These are phyloP conservation scores for Cosmia trapezina DNA, from an alignment of 2,888 invertebrate genomes.

Conservation along the genomic window DNA sequence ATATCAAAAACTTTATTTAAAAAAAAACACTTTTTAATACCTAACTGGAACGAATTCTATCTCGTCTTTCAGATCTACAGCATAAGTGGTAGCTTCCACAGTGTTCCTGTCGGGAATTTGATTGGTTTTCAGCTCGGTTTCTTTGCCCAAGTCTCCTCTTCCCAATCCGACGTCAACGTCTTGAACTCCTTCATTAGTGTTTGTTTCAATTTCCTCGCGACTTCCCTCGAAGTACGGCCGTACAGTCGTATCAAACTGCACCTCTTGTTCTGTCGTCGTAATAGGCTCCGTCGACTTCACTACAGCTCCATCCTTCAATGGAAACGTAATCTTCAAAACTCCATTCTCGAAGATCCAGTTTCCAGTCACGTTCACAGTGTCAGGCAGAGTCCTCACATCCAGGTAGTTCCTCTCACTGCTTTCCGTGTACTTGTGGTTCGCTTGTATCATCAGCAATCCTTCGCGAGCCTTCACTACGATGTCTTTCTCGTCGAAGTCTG, in stretches of 20 bases:
- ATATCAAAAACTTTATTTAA: slow-evolving; percentile 26
- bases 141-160: slow-evolving; percentile 63
- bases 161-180: slow-evolving; percentile 75
- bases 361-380: slow-evolving; percentile 74
- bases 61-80: slow-evolving; percentile 81
- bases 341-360: slow-evolving; percentile 78
- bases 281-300: slow-evolving; percentile 48
- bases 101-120: slow-evolving; percentile 65
- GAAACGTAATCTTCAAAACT: slow-evolving; percentile 77
- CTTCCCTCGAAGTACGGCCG: slow-evolving; percentile 57
- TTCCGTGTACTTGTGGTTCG: slow-evolving; percentile 68
- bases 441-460: slow-evolving; percentile 82
- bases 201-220: slow-evolving; percentile 76
- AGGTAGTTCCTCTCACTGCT: slow-evolving; percentile 71
- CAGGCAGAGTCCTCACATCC: slow-evolving; percentile 77
- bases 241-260: slow-evolving; percentile 22
- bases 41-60: slow-evolving; percentile 82
- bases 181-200: slow-evolving; percentile 40
- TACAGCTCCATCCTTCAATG: slow-evolving; percentile 65
- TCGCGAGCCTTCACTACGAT: slow-evolving; percentile 82
- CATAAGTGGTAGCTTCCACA: slow-evolving; percentile 83
- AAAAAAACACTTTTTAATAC: slow-evolving; percentile 59
- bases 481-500: slow-evolving; percentile 80
- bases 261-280: slow-evolving; percentile 47
- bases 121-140: slow-evolving; percentile 72